Percentiles rank a stretch among this genome's conserved stretches.
phyloP scores from a whole-genome alignment of 2,113 vertebrate species.

The Trogon melanurus region DNA sequence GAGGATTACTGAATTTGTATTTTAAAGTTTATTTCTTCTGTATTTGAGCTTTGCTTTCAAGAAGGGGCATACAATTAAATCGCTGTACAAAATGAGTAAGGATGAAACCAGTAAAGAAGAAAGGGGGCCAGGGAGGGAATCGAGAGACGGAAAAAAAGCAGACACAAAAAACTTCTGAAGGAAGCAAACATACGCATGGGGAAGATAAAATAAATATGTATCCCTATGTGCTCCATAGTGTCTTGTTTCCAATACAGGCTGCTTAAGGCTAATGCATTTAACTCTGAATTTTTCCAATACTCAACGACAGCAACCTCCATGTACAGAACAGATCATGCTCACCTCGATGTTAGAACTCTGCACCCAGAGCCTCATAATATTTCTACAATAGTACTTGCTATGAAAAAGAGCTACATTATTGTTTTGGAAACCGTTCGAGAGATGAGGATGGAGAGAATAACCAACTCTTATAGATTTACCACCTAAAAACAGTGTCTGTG shows the following conservation, averaged over 20 bases:
- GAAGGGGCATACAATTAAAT: neutral
- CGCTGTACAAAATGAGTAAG: neutral
- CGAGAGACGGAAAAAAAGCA: neutral
- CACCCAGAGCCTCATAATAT: neutral
- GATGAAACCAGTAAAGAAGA: neutral
- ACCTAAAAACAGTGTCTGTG: neutral
- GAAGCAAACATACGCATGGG: rapidly evolving
- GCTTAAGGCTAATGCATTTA: neutral
- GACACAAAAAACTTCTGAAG: neutral
- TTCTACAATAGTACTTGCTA: neutral
- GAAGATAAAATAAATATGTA: neutral
- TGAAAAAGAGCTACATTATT: neutral
- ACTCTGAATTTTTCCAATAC: neutral
- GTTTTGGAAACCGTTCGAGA: neutral
- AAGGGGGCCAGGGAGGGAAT: rapidly evolving
- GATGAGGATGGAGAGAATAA: neutral
- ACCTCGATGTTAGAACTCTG: neutral
- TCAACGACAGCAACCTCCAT: rapidly evolving
- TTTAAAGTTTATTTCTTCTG: neutral
- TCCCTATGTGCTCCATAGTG: neutral
- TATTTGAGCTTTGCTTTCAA: neutral
- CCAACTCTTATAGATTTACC: neutral
- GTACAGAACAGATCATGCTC: neutral
- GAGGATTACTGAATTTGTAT: neutral
- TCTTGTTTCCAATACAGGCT: neutral